phyloP scores from a whole-genome alignment of 2,113 vertebrate species.

The Pelmatolapia mariae region DNA sequence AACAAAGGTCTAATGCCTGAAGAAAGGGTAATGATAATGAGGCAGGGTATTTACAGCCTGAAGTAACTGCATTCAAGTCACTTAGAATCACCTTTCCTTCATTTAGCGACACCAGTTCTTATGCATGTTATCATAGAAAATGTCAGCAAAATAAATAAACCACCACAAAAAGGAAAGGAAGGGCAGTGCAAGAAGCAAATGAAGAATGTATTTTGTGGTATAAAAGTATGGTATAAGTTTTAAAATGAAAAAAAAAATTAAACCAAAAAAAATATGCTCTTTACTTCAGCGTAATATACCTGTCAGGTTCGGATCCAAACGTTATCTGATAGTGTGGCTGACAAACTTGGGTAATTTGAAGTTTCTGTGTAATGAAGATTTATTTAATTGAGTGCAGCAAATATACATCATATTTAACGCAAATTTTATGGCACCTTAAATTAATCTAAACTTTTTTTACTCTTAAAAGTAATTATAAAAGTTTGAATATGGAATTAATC shows the following conservation, averaged over 20 bases:
- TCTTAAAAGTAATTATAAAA: neutral
- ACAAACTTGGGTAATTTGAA: neutral
- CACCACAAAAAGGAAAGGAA: neutral
- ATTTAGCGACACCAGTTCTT: neutral
- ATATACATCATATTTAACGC: neutral
- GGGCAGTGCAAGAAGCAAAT: neutral
- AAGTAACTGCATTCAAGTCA: neutral
- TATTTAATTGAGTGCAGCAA: neutral
- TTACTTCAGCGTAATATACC: neutral
- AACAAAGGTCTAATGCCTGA: neutral
- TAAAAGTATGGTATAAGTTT: neutral
- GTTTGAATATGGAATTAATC: neutral
- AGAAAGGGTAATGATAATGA: neutral
- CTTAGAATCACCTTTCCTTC: neutral
- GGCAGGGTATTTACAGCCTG: neutral
- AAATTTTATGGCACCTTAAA: fast-evolving
- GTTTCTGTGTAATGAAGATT: neutral
- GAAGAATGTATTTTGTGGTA: neutral
- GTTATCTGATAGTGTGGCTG: neutral
- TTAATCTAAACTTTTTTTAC: neutral
- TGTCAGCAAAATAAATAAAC: neutral
- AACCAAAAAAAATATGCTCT: neutral
- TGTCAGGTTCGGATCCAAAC: neutral
- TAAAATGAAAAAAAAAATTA: neutral
- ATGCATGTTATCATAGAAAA: neutral